A percentile compares a stretch with the other conserved stretches of the same genome.
Conservation (phyloP, 2,797 vertebrate genomes). For the Tokudaia muenninki region DNA sequence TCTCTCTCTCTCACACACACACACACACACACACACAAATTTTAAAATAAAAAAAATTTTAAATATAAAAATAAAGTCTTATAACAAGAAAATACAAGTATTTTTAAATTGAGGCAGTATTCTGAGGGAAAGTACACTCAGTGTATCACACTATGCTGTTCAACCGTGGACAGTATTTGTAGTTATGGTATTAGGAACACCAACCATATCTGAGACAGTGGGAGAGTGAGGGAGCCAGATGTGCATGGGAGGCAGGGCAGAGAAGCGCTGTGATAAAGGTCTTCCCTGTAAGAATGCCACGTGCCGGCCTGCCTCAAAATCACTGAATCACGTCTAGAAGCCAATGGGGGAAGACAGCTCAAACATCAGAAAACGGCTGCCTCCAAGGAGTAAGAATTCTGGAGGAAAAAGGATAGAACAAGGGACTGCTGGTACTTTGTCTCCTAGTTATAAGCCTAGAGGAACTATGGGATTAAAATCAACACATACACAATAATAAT, state of each 20-base stretch:
- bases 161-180: background rate
- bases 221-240: background rate
- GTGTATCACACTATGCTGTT: background rate
- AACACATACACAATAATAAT: background rate
- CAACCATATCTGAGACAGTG: background rate
- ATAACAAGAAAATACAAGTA: too few relatives aligned
- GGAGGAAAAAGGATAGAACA: background rate
- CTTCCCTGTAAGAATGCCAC: background rate
- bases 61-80: too few relatives aligned
- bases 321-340: background rate
- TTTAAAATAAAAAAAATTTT: too few relatives aligned
- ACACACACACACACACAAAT: background rate
- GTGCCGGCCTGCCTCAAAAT: background rate
- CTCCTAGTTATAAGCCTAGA: background rate
- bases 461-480: background rate
- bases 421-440: background rate
- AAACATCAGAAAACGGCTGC: background rate
- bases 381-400: background rate
- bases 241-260: background rate
- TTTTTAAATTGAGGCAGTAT: background rate
- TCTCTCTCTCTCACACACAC: too few relatives aligned
- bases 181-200: background rate
- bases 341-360: background rate
- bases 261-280: background rate
- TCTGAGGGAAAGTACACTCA: background rate